Conservation (phyloP, 2,797 vertebrate species). For the Microhierax caerulescens region DNA sequence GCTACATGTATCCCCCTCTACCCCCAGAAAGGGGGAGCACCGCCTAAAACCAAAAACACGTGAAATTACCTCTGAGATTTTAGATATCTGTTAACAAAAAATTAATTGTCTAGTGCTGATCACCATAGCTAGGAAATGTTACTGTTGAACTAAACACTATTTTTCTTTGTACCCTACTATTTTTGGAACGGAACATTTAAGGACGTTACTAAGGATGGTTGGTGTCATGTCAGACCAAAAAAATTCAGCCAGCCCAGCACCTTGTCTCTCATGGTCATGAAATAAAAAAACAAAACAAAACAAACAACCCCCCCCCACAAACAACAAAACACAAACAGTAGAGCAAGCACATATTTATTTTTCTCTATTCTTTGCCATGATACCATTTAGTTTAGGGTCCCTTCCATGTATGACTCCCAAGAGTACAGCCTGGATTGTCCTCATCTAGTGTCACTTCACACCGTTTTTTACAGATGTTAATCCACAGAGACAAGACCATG, state of each 20-base stretch:
- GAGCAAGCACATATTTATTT: neutral
- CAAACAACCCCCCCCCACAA: neutral
- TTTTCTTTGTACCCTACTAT: neutral
- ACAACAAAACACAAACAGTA: neutral
- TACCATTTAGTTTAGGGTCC: neutral
- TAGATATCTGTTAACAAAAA: neutral
- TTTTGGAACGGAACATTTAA: neutral
- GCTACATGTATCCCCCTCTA: neutral
- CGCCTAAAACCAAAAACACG: neutral
- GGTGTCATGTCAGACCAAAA: neutral
- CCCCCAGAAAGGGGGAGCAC: fast-evolving
- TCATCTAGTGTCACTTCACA: neutral
- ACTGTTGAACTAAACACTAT: neutral
- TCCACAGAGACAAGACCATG: neutral
- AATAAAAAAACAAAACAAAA: neutral
- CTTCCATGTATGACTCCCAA: neutral
- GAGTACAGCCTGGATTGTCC: neutral
- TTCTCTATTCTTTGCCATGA: neutral
- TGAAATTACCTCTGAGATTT: neutral
- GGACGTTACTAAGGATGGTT: neutral
- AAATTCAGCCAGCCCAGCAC: neutral
- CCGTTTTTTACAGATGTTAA: neutral
- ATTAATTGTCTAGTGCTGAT: neutral
- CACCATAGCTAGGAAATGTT: neutral
- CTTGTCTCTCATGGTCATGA: neutral